Conservation (phyloP, 2,797 vertebrate genomes). For the Ptychobarbus kaznakovi region DNA sequence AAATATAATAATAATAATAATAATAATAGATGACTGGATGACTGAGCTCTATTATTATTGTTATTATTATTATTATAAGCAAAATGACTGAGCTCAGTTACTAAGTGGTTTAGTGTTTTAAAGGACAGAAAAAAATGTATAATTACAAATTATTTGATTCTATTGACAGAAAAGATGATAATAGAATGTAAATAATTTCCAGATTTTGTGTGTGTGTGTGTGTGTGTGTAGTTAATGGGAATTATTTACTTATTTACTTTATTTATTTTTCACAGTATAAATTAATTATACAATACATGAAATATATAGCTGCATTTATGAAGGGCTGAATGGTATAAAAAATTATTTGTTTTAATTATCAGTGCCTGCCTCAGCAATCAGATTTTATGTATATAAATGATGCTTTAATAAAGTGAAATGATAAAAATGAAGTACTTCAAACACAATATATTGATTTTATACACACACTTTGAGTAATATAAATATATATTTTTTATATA, state of each 20-base stretch:
- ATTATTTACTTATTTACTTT: neutral
- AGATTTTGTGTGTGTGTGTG: no score
- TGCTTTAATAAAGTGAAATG: no score
- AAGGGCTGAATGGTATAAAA: neutral
- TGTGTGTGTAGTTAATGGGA: no score
- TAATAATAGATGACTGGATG: neutral
- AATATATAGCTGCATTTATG: neutral
- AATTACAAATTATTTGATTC: neutral
- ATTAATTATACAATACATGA: neutral
- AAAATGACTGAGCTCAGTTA: no score
- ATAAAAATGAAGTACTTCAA: neutral
- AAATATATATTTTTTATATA: neutral
- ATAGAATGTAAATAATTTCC: neutral
- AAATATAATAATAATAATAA: no score
- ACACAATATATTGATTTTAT: neutral
- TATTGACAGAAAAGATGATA: neutral
- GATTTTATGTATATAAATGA: neutral
- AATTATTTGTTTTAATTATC: neutral
- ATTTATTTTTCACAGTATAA: neutral
- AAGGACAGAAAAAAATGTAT: no score
- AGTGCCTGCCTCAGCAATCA: neutral
- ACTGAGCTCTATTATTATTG: no score
- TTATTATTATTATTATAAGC: no score
- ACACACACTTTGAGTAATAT: neutral
- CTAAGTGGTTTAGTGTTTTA: no score